Percentiles rank a stretch among this genome's conserved stretches.
These are phyloP conservation scores for Lasioglossum villosulum DNA, from an alignment of 2,888 invertebrate genomes.

Conservation along the genomic window DNA sequence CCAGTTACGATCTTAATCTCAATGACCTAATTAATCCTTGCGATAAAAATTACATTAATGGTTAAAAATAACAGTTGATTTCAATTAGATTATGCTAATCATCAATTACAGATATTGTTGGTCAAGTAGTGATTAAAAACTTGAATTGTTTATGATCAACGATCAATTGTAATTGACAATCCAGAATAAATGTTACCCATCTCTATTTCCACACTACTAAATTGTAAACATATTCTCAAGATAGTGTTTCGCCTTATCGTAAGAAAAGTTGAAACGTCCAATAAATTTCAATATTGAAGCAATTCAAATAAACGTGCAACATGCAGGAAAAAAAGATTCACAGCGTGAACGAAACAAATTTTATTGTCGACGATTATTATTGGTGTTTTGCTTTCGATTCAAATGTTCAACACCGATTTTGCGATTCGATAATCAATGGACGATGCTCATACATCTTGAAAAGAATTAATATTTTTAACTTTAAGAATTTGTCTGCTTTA, in stretches of 20 bases:
- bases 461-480: not conserved
- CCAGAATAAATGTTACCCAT: no score
- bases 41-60: not conserved
- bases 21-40: not conserved
- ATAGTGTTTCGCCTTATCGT: not conserved
- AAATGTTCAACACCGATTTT: not conserved
- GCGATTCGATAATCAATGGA: not conserved
- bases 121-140: not conserved
- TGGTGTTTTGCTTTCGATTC: not conserved
- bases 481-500: no score
- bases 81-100: not conserved
- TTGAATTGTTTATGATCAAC: not conserved
- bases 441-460: not conserved
- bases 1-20: not conserved
- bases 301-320: not conserved
- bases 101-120: not conserved
- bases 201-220: not conserved
- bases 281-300: not conserved
- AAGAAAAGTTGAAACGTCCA: not conserved
- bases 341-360: not conserved
- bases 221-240: not conserved
- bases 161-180: no score
- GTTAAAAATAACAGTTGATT: not conserved
- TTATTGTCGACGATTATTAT: constrained; percentile 14
- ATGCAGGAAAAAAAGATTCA: not conserved